Conservation (phyloP, 2,113 vertebrate genomes). For the Periophthalmus modestus region DNA sequence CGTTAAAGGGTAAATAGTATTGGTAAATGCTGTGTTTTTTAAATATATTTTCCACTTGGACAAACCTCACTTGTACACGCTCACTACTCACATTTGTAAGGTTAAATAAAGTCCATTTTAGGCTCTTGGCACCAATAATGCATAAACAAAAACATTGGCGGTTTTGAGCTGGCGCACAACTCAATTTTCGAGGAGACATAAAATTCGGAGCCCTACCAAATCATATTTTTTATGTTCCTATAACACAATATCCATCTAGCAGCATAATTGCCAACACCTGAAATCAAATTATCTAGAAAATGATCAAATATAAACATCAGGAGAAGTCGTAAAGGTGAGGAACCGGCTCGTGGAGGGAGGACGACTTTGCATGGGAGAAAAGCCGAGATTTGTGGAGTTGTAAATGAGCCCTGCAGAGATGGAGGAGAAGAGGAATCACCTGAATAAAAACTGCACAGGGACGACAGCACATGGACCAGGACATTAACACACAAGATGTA, state of each 20-base stretch:
- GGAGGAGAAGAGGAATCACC: slow-evolving; percentile 18
- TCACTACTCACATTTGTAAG: no score
- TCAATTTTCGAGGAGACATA: no score
- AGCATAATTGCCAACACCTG: neutral
- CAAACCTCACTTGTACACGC: no score
- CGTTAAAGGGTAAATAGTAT: no score
- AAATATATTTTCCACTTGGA: no score
- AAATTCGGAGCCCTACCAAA: no score
- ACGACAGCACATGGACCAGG: slow-evolving; percentile 28
- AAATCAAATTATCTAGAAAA: neutral
- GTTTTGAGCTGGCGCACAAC: no score
- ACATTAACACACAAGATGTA: slow-evolving; percentile 1
- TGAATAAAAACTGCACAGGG: slow-evolving; percentile 34
- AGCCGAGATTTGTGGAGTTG: slow-evolving; percentile 41
- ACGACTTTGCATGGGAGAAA: slow-evolving; percentile 25
- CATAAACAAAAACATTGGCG: no score
- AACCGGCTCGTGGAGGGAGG: slow-evolving; percentile 22
- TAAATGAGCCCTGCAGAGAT: slow-evolving; percentile 22
- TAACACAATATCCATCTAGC: neutral
- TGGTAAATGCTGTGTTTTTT: no score
- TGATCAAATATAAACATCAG: neutral
- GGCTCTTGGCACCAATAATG: no score
- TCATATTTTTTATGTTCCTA: neutral
- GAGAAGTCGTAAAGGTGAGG: neutral
- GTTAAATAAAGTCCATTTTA: no score